Evolutionary conservation across 2,797 vertebrate genomes (phyloP), one percentile per base, ranked within the genome.

Genomic region (Natrix natrix): DNA sequence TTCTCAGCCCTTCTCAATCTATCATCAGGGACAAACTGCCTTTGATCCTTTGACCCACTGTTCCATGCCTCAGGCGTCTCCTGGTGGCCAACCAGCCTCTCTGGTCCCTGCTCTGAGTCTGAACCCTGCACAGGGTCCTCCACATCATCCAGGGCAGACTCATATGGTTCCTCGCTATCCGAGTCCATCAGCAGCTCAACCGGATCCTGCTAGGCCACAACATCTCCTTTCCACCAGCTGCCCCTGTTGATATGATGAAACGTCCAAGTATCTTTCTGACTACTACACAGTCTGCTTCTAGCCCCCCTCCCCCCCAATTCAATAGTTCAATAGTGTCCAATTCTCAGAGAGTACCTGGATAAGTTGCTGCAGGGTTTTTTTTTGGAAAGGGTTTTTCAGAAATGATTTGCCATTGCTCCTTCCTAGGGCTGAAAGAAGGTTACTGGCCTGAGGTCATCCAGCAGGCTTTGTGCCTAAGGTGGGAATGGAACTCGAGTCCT

Each of bases 191-290:
- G 32, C 32, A 37, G 32, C 32, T 37, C 32, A 37, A 37, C 32
- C 32, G 32, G 32, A 37, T 37, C 32, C 32, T 37, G 32, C 32
- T 37, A 37, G 32, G 32, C 32, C 32, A 37, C 32, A 37, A 37
- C 32, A 92, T 95, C 88, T 69, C 24, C 14, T 56, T 7, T 37
- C 43, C 20, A 32, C 17, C 60, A 32, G 28, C 5, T 90, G 13
- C 7, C 69, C 86, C 59, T 32, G 37, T 87, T 57, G 95, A 90
- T 94, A 88, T 89, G 91, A 95, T 91, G 94, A 94, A 48, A 92
- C 93, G 83, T 92, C 61, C 86, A 96, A 59, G 89, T 88, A 93
- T 48, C 52, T 92, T 74, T 43, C 48, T 66, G 54, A 56, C 52
- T 55, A 14, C 52, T 54, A 28, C 6, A 69, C n/a, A 32, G 14